Percentiles rank a stretch among this genome's conserved stretches.
Conservation (phyloP, 2,888 invertebrate genomes). For the Amorpha juglandis region DNA sequence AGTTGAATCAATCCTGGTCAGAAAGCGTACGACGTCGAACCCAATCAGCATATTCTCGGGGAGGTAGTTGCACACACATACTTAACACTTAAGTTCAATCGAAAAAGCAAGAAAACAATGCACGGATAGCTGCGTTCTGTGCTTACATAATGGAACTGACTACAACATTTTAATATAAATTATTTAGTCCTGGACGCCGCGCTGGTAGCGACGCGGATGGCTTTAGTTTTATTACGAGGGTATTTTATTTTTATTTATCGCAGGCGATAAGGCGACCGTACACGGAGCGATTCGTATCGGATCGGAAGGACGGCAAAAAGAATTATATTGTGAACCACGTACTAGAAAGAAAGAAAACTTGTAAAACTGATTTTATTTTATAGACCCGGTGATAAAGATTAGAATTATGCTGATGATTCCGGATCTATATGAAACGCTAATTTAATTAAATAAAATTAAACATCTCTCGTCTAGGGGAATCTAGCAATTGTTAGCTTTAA, state of each 20-base stretch:
- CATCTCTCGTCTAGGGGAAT: too few relatives aligned
- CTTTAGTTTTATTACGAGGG: neutral
- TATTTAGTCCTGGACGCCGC: conserved; percentile 21
- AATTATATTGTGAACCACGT: neutral
- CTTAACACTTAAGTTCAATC: neutral
- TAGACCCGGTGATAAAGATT: too few relatives aligned
- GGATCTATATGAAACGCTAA: too few relatives aligned
- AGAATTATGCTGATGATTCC: too few relatives aligned
- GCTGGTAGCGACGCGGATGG: conserved; percentile 9
- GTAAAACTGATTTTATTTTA: too few relatives aligned
- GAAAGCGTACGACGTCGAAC: conserved; percentile 89
- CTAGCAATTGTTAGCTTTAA: too few relatives aligned
- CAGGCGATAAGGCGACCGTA: conserved; percentile 3
- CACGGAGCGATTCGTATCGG: neutral
- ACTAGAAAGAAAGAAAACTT: too few relatives aligned
- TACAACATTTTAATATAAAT: conserved; percentile 22
- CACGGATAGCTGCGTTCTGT: neutral
- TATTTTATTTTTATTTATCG: conserved; percentile 6
- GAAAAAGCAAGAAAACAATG: neutral
- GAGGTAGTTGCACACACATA: conserved; percentile 83
- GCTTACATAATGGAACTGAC: conserved; percentile 25
- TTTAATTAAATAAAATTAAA: too few relatives aligned
- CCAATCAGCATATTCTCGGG: conserved; percentile 90
- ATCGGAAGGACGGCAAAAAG: neutral
- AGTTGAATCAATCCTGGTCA: conserved; percentile 89